A percentile compares a stretch with the other conserved stretches of the same genome.
phyloP scores from a whole-genome alignment of 2,113 vertebrate species.

The Nettapus auritus region DNA sequence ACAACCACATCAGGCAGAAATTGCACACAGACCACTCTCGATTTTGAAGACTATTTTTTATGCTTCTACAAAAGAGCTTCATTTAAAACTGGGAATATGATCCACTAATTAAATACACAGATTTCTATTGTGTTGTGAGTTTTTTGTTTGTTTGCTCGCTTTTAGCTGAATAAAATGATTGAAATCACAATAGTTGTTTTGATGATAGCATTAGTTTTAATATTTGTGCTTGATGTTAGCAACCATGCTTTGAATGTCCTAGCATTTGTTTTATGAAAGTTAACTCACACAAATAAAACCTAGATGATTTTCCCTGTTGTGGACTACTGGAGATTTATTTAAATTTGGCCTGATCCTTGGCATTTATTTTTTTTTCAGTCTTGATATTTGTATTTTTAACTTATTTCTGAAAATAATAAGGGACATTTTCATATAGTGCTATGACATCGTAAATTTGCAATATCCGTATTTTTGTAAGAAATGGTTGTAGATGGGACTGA shows the following conservation, averaged over 20 bases:
- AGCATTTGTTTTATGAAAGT: not conserved
- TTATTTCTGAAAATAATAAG: conserved; percentile 9
- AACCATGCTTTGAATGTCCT: conserved; percentile 19
- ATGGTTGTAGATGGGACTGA: not conserved
- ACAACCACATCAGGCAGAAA: conserved; percentile 73
- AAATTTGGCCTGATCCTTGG: not conserved
- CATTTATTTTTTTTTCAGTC: not conserved
- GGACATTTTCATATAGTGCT: not conserved
- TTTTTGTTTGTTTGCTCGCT: not conserved
- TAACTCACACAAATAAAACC: not conserved
- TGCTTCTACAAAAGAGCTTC: conserved; percentile 36
- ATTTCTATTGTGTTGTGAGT: not conserved
- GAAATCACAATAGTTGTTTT: conserved; percentile 2
- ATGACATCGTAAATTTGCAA: not conserved
- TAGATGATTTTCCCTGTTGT: not conserved
- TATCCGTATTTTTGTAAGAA: not conserved
- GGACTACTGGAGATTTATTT: conserved; percentile 38
- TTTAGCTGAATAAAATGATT: conserved; percentile 4
- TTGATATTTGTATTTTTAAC: not conserved
- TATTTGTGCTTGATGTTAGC: not conserved
- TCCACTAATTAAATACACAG: not conserved
- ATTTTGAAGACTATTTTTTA: conserved; percentile 73
- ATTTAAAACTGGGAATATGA: conserved; percentile 13
- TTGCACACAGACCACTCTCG: conserved; percentile 66
- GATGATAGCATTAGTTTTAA: not conserved